A percentile compares a stretch with the other conserved stretches of the same genome.
These are phyloP conservation scores for Melanotaenia parkinsoni DNA, from an alignment of 2,797 vertebrate genomes.

Conservation along the genomic window DNA sequence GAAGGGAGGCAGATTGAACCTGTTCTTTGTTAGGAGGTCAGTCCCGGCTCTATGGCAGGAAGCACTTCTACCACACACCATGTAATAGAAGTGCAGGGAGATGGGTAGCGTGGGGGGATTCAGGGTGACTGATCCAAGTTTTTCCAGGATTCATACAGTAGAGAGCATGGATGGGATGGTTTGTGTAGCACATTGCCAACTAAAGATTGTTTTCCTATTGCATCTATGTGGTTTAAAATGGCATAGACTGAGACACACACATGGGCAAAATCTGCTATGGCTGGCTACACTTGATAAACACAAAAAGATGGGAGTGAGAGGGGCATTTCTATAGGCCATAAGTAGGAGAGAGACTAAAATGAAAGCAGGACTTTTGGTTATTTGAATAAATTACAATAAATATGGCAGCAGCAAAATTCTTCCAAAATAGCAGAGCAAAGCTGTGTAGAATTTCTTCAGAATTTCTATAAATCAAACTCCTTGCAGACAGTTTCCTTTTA, in stretches of 20 bases:
- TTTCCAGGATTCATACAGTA: slow-evolving; percentile 25
- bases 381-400: slow-evolving; percentile 18
- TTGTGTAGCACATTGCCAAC: not conserved
- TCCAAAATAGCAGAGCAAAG: not conserved
- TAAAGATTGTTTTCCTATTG: not conserved
- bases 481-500: slow-evolving; percentile 30
- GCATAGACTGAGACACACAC: too few relatives aligned
- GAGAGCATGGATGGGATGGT: slow-evolving; percentile 3
- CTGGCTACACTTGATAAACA: too few relatives aligned
- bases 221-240: too few relatives aligned
- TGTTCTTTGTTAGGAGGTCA: slow-evolving; percentile 94
- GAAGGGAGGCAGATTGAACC: slow-evolving; percentile 86
- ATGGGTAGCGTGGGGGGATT: not conserved
- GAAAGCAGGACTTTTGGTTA: slow-evolving; percentile 1
- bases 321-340: too few relatives aligned
- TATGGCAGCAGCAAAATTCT: not conserved
- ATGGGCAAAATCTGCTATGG: too few relatives aligned
- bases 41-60: slow-evolving; percentile 81
- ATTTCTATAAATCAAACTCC: not conserved
- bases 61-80: slow-evolving; percentile 79
- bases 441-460: not conserved
- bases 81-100: slow-evolving; percentile 81
- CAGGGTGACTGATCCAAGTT: not conserved
- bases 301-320: too few relatives aligned
- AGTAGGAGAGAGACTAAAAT: too few relatives aligned